phyloP scores from a whole-genome alignment of 53 echinoderm and acorn worm genomes.

The Holothuria leucospilota region DNA sequence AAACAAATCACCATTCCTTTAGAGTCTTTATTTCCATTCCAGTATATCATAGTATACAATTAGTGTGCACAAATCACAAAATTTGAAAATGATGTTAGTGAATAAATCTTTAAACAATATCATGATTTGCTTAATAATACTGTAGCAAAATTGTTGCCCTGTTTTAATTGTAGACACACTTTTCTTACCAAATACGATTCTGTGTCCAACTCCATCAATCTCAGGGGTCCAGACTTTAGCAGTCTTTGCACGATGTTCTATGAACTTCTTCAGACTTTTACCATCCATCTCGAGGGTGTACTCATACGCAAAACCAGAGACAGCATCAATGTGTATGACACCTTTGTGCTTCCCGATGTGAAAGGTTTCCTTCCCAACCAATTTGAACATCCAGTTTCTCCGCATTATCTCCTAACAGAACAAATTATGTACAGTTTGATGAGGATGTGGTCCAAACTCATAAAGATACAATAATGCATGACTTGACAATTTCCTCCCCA shows the following conservation, averaged over 20 bases:
- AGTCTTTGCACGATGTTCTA: slow-evolving; percentile 80
- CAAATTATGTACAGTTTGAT: neutral
- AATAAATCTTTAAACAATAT: too few species aligned
- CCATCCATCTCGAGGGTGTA: slow-evolving; percentile 91
- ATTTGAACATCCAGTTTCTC: slow-evolving; percentile 99
- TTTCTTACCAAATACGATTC: slow-evolving; percentile 79
- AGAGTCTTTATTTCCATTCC: too few species aligned
- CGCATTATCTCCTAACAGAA: slow-evolving; percentile 75
- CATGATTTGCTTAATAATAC: too few species aligned
- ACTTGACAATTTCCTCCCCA: too few species aligned
- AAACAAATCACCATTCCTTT: too few species aligned
- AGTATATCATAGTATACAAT: too few species aligned
- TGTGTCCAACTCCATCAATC: slow-evolving; percentile 76
- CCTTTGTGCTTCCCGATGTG: slow-evolving; percentile 82
- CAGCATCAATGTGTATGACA: slow-evolving; percentile 89
- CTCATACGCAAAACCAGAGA: slow-evolving; percentile 92
- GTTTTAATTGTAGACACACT: too few species aligned
- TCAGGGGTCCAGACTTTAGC: slow-evolving; percentile 89
- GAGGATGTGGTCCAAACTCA: too few species aligned
- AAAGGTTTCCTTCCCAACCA: slow-evolving; percentile 90
- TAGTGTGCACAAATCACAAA: too few species aligned
- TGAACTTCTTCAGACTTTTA: slow-evolving; percentile 89
- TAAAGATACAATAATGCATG: too few species aligned
- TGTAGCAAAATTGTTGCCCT: too few species aligned
- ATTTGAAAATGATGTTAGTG: too few species aligned